Evolutionary conservation across 1,140 invertebrate genomes (phyloP).

Genomic region (Leptoteleia sp.): DNA sequence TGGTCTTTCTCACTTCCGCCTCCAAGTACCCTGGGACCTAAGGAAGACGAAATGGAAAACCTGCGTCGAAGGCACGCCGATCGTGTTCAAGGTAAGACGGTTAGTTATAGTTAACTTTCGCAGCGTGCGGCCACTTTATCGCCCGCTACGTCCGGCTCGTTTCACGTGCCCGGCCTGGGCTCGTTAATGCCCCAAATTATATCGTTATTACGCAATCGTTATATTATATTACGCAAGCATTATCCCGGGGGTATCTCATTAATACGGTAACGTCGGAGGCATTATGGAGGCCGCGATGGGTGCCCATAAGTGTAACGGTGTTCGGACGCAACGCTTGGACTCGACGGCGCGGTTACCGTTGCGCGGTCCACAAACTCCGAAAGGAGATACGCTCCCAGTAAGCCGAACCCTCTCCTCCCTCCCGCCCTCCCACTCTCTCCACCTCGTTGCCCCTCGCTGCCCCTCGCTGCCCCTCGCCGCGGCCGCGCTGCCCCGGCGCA

Average conservation of each 20-base stretch:
- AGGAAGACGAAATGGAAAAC: too few species aligned
- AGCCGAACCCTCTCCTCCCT: constrained; percentile 39
- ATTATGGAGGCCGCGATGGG: constrained; percentile 63
- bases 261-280: constrained; percentile 65
- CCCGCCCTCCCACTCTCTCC: too few species aligned
- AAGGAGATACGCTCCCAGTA: constrained; percentile 68
- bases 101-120: too few species aligned
- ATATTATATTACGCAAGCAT: constrained; percentile 39
- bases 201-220: constrained; percentile 49
- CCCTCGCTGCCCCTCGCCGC: too few species aligned
- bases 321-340: constrained; percentile 71
- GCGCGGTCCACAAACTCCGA: constrained; percentile 78
- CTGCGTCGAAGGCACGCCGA: too few species aligned
- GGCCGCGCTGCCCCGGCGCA: constrained; percentile 5
- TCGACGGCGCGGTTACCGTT: constrained; percentile 76
- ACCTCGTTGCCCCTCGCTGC: constrained; percentile 21
- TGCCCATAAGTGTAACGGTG: constrained; percentile 79
- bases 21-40: too few species aligned
- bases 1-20: too few species aligned
- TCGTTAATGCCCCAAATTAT: constrained; percentile 33
- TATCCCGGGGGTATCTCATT: constrained; percentile 57
- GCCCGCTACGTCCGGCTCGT: too few species aligned
- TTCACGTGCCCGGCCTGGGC: neutral
- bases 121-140: too few species aligned
- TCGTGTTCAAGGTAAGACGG: too few species aligned